Percentiles rank a stretch among this genome's conserved stretches.
phyloP scores from a whole-genome alignment of 2,797 vertebrate genomes.

The Halcyon leucocephala region DNA sequence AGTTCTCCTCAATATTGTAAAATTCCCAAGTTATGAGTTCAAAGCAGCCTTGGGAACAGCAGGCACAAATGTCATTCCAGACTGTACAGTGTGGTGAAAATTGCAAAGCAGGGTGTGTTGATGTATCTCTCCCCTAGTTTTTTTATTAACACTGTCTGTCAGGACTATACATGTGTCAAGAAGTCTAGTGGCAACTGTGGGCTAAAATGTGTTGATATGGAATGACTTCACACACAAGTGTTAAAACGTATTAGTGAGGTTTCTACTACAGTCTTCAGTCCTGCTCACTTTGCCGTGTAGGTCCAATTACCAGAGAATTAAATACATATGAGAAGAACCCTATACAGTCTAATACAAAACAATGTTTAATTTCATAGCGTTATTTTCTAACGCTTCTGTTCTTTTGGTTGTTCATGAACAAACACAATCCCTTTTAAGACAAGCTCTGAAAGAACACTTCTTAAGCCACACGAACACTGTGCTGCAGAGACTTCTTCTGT shows the following conservation, averaged over 20 bases:
- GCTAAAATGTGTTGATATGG: not conserved
- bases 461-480: not conserved
- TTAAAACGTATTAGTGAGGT: not conserved
- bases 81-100: not conserved
- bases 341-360: not conserved
- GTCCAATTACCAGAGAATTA: not conserved
- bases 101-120: not conserved
- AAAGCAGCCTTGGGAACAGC: not conserved
- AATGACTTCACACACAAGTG: not conserved
- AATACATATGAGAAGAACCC: not conserved
- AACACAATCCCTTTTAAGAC: not conserved
- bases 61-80: not conserved
- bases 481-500: not conserved
- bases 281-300: not conserved
- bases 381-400: not conserved
- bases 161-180: not conserved
- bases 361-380: not conserved
- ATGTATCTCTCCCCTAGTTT: accelerated
- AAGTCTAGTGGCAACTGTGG: not conserved
- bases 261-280: not conserved
- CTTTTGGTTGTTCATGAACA: not conserved
- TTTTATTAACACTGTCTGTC: not conserved
- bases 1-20: not conserved
- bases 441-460: not conserved
- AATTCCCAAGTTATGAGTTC: not conserved